Evolutionary conservation across 2,113 vertebrate species (phyloP).

Genomic region (Hippocampus guttulatus): DNA sequence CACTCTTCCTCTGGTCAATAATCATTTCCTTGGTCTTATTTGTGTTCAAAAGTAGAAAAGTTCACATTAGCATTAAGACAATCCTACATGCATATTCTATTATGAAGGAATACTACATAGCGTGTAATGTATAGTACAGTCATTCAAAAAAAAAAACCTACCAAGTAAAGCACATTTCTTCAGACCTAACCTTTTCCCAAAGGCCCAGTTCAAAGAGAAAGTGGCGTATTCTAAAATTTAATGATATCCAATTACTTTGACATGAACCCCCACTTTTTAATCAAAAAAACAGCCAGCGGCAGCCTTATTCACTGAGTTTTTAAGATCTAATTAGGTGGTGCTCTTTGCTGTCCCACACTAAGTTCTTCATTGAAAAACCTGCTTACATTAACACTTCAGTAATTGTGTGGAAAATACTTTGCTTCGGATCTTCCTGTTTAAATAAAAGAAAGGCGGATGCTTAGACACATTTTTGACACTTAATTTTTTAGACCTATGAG

Average conservation of each 20-base stretch:
- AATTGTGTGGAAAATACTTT: constrained; percentile 11
- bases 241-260: constrained; percentile 62
- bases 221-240: constrained; percentile 45
- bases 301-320: constrained; percentile 18
- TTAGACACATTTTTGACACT: neutral
- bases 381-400: constrained; percentile 31
- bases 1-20: too few relatives aligned
- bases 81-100: too few relatives aligned
- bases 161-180: constrained; percentile 19
- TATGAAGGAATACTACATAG: too few relatives aligned
- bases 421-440: constrained; percentile 23
- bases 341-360: constrained; percentile 36
- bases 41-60: too few relatives aligned
- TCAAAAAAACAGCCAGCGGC: constrained; percentile 44
- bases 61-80: too few relatives aligned
- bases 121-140: neutral
- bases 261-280: constrained; percentile 45
- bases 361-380: constrained; percentile 22
- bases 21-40: too few relatives aligned
- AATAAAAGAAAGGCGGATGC: constrained; percentile 14
- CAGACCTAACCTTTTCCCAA: constrained; percentile 34
- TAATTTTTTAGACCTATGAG: constrained; percentile 30
- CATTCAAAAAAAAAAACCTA: constrained; percentile 13
- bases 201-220: constrained; percentile 49
- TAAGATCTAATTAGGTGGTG: constrained; percentile 44